These are phyloP conservation scores for Lathamus discolor DNA, from an alignment of 2,113 vertebrate genomes.

Conservation along the genomic window DNA sequence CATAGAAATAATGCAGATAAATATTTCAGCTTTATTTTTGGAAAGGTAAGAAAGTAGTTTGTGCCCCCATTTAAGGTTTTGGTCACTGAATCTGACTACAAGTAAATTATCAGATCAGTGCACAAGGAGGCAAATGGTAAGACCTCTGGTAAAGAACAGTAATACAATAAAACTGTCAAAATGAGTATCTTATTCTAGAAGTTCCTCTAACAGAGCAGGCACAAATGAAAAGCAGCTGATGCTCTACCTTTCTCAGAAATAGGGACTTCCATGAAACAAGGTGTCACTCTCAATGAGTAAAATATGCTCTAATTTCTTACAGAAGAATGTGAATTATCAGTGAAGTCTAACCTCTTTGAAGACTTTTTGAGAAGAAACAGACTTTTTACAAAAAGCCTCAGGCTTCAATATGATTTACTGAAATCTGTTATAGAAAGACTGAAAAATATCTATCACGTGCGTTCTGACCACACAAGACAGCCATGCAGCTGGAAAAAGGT, in stretches of 20 bases:
- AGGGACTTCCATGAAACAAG: not conserved
- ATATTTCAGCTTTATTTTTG: not conserved
- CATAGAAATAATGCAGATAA: not conserved
- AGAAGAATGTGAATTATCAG: not conserved
- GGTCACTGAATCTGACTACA: not conserved
- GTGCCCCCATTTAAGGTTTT: not conserved
- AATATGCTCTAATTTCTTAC: not conserved
- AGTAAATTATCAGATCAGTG: not conserved
- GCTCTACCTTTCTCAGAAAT: not conserved
- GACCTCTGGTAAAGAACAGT: not conserved
- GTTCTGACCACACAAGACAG: not conserved
- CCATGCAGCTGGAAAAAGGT: not conserved
- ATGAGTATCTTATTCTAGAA: not conserved
- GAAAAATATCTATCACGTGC: not conserved
- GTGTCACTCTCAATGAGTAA: not conserved
- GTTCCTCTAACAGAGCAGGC: not conserved
- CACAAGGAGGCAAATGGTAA: not conserved
- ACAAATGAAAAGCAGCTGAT: not conserved
- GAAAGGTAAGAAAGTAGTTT: not conserved
- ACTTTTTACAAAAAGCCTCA: not conserved
- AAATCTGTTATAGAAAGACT: not conserved
- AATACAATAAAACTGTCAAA: not conserved
- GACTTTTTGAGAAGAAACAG: constrained; percentile 33
- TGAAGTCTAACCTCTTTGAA: not conserved
- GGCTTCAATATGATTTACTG: not conserved